phyloP scores from a whole-genome alignment of 2,113 vertebrate genomes.

The Cynocephalus volans region DNA sequence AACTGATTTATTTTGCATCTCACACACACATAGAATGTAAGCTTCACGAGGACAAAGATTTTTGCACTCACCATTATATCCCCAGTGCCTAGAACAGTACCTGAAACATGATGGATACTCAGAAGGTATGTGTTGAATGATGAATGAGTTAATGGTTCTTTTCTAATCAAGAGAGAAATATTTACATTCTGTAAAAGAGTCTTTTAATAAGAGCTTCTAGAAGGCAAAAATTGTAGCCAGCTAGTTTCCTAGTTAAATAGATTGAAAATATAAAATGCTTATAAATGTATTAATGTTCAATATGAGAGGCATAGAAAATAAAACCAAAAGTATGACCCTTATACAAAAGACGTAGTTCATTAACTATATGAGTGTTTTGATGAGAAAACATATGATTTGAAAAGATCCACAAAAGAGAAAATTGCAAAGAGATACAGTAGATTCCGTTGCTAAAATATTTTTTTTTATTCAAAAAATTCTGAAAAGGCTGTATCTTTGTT shows the following conservation, averaged over 20 bases:
- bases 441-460: neutral
- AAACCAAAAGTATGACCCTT: neutral
- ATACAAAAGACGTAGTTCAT: neutral
- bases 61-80: neutral
- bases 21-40: neutral
- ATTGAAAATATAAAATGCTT: neutral
- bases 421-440: constrained; percentile 12
- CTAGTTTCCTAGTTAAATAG: neutral
- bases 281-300: neutral
- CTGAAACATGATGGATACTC: neutral
- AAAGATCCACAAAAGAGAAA: constrained; percentile 51
- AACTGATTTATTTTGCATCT: neutral
- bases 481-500: neutral
- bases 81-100: neutral
- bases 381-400: neutral
- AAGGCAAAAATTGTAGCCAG: neutral
- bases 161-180: neutral
- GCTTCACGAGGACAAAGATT: neutral
- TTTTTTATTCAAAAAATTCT: neutral
- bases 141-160: neutral
- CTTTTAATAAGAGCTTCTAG: neutral
- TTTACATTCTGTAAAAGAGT: neutral
- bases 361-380: neutral
- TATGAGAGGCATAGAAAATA: neutral
- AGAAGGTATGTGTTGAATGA: neutral